Evolutionary conservation across 2,797 vertebrate species (phyloP).

Genomic region (Coluber constrictor): DNA sequence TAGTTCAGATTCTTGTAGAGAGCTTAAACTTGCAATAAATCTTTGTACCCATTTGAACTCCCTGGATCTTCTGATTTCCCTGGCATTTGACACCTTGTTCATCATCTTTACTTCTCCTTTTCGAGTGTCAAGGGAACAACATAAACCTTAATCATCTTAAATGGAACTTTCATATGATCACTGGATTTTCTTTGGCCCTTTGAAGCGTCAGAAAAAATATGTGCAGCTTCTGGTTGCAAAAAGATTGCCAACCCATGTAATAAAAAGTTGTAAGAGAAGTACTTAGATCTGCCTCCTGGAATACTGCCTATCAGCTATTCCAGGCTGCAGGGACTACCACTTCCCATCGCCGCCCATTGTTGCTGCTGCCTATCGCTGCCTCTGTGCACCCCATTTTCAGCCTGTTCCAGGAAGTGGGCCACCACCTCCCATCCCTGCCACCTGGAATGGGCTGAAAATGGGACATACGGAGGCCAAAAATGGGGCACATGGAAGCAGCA

Average conservation of each 20-base stretch:
- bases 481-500: no score
- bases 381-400: no score
- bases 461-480: no score
- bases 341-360: no score
- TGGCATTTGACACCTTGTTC: background rate
- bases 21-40: background rate
- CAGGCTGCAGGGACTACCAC: no score
- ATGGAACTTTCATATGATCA: background rate
- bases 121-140: background rate
- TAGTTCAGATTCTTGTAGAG: background rate
- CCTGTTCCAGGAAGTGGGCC: no score
- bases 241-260: background rate
- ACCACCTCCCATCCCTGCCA: no score
- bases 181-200: background rate
- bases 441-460: no score
- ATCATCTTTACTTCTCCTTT: background rate
- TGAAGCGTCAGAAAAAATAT: background rate
- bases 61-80: background rate
- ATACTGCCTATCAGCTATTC: no score
- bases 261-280: background rate
- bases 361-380: no score
- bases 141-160: background rate
- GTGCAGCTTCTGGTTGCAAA: background rate
- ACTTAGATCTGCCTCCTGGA: no score
- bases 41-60: background rate